Base-by-base conservation (phyloP, 1,140 invertebrate species). In the Zaprionus camerounensis region DNA sequence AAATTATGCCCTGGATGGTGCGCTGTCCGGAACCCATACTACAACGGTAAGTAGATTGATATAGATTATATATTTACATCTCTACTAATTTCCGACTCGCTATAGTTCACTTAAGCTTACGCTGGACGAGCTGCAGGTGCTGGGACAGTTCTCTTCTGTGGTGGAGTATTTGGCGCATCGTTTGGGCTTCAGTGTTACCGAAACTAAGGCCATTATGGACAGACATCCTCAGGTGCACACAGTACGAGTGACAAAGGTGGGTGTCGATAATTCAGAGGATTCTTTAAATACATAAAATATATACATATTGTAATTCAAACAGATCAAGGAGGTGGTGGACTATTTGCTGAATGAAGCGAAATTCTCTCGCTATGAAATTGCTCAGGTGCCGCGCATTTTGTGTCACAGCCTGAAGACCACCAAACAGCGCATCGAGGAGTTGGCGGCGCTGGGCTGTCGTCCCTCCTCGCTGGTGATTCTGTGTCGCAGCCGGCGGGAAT, bases 1-100 rank as follows among this genome's bases (percentile, higher is more conserved):
- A 91, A 64, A 82, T 94, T 5, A 94, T 94, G 91, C 94, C 94
- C 0, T 94, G 94, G 94, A 94, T 94, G 94, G 86, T 94, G 11
- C 88, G 94, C 20, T 94, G 93, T 59, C 84, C 93, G 5, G 88
- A 92, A 53, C 78, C 92, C 5, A 93, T 93, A 65, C 78, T 94
- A 34, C 91, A 93, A 58, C 93, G 85, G 75, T 77, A 13, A 31
- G 41, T 20, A 2, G 2, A 59, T 22, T 31, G 0, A 12, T 3
- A 26, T 24, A 11, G 1, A 36, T 24, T 31, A 11, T 12, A 38
- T 11, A 44, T 24, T 12, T 9, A 13, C 3, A 15, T 20, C 7
- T 1, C 3, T 26, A 15, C 9, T 58, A 17, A 41, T 2, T 22
- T 4, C 91, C 93, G 6, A 17, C 56, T 28, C 17, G 5, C 11